Conservation (phyloP, 2,888 invertebrate genomes). For the Nemoura dubitans region DNA sequence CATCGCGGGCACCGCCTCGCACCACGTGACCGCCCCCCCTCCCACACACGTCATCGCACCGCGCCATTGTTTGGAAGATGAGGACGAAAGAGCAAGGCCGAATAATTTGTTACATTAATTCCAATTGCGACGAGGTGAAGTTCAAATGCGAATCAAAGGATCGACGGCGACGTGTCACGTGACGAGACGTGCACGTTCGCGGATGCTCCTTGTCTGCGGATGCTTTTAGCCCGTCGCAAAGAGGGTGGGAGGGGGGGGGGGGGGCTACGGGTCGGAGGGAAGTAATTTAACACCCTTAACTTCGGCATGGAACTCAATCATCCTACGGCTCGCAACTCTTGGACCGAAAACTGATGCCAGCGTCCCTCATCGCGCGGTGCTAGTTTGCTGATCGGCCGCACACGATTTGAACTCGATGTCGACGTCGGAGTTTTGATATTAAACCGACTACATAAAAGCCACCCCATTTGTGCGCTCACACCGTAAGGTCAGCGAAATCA, state of each 20-base stretch:
- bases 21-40: background rate
- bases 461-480: too few relatives aligned
- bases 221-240: background rate
- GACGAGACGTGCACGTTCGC: background rate
- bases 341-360: background rate
- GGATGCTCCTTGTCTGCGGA: background rate
- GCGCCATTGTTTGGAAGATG: background rate
- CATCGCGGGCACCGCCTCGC: background rate
- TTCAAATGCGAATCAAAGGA: constrained; percentile 28
- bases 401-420: too few relatives aligned
- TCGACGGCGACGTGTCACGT: background rate
- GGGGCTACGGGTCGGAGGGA: background rate
- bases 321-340: background rate
- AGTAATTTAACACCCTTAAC: constrained; percentile 12
- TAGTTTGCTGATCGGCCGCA: background rate
- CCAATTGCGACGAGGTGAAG: constrained; percentile 20
- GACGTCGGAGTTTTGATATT: too few relatives aligned
- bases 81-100: constrained; percentile 27
- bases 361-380: background rate
- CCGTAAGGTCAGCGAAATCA: too few relatives aligned
- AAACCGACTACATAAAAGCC: too few relatives aligned
- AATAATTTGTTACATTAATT: constrained; percentile 23
- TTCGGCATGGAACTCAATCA: background rate
- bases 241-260: background rate
- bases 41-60: background rate